Conservation (phyloP, 92 coral and sea anemone genomes). For the Epizoanthus ramosus region DNA sequence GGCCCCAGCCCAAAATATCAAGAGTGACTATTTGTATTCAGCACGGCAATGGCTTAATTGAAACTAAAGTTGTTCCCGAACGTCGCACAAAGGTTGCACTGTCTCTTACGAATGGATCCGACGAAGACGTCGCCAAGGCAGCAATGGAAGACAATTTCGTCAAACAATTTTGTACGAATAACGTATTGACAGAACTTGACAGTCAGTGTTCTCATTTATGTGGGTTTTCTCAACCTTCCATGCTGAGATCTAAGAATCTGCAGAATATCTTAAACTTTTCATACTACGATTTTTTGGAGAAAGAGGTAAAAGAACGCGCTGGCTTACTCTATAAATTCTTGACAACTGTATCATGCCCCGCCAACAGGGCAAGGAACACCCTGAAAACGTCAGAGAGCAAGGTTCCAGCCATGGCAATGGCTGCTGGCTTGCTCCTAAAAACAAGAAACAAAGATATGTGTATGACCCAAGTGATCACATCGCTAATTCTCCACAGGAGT, state of each 20-base stretch:
- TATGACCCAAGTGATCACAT: conserved; percentile 35
- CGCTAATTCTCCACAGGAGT: conserved; percentile 45
- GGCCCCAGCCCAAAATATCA: background rate
- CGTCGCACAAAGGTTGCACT: conserved; percentile 28
- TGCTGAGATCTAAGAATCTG: conserved; percentile 22
- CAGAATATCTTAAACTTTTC: conserved; percentile 37
- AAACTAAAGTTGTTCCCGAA: conserved; percentile 27
- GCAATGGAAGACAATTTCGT: conserved; percentile 28
- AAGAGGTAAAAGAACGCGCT: conserved; percentile 43
- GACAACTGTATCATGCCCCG: conserved; percentile 31
- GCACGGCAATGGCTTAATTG: conserved; percentile 17
- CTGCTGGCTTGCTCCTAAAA: conserved; percentile 40
- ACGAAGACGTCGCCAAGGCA: conserved; percentile 48
- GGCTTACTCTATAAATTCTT: conserved; percentile 36
- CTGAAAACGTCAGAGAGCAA: conserved; percentile 42
- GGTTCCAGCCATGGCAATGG: conserved; percentile 29
- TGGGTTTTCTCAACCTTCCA: conserved; percentile 20
- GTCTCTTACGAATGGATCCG: conserved; percentile 26
- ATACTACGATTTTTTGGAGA: conserved; percentile 39
- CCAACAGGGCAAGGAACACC: conserved; percentile 33
- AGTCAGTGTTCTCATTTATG: conserved; percentile 30
- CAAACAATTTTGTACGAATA: conserved; percentile 31
- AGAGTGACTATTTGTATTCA: conserved; percentile 16
- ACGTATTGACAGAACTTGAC: conserved; percentile 34
- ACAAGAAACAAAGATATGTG: conserved; percentile 44